Evolutionary conservation across 1,140 invertebrate genomes (phyloP), one percentile per base, ranked within the genome.

Genomic region (Eumaeus atala): DNA sequence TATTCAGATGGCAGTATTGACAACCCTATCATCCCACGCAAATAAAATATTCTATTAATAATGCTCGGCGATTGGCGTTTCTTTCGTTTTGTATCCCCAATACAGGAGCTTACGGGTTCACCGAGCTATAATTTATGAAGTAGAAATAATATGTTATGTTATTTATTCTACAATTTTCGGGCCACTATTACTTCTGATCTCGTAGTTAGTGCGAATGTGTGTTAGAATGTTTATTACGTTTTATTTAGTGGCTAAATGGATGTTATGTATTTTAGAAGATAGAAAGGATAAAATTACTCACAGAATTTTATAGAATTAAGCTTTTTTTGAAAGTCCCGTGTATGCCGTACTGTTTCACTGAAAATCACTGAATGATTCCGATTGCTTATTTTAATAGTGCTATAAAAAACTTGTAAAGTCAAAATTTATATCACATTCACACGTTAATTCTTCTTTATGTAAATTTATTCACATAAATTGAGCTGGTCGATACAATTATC

Each of bases 61-160:
- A 66, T 61, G 56, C 54, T 69, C 56, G 61, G 59, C 59, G 65
- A 63, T 63, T 64, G 62, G 54, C 59, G 50, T 58, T 56, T 48
- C 58, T 58, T 61, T 62, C 58, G 54, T 44, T 61, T 52, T 47
- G 47, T 57, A 51, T 50, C 28, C 52, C 56, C 54, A 47, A 48
- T 58, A 51, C 42, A 54, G 58, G 42, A 57, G 48, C 61, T 67
- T 63, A 44, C 35, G 56, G 56, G 49, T 59, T 60, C 58, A 55
- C 51, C 48, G 54, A 60, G 56, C 59, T 49, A 61, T 67, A 72
- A 72, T 71, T 74, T 67, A 70, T 66, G 53, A 52, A 59, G 50
- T 61, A 56, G 63, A 59, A 60, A 62, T 59, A 68, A 72, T 74
- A 74, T 72, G n/a, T n/a, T n/a, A 72, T 72, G 61, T 66, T 70